Evolutionary conservation across 2,113 vertebrate species (phyloP), one percentile per base, ranked within the genome.

Genomic region (Brachypodius melanocephalos): DNA sequence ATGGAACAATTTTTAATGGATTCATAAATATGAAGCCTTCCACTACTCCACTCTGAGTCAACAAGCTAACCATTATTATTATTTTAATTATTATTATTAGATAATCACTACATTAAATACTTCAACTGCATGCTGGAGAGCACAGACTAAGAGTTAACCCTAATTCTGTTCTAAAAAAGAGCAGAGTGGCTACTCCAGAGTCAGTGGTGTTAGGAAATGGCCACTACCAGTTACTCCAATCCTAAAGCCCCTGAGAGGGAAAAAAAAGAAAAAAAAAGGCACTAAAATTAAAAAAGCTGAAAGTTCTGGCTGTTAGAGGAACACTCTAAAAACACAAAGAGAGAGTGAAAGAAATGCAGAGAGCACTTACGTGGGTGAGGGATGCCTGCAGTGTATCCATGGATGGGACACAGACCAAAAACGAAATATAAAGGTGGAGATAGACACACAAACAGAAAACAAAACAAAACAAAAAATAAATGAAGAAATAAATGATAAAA

Each of bases 361-460:
- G 89, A 97, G 97, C 98, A 99, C 99, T 99, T 99, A 99, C 99
- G 99, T 99, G 98, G 98, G 90, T 98, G 97, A 98, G 98, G 98
- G 98, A 97, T 98, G 96, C 95, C 99, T 99, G 99, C 97, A 85
- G 90, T 97, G 98, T 96, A 98, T 98, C 99, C 98, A 98, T 94
- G 98, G 98, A 98, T 98, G 92, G 98, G 97, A 98, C 97, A 98
- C 95, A 98, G 98, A 98, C 92, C 95, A 97, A 97, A 97, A 98
- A 95, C 46, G 1, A 54, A 89, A 75, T 75, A 52, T 94, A 97
- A 97, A 97, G 80, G 95, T 84, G 96, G 48, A 96, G 85, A 98
- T 94, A 96, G 90, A 97, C 89, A 78, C 43, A 58, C 32, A 97
- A 85, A 96, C 87, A 85, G 9, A 71, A 1, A 66, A 5, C 28